Conservation (phyloP, 2,797 vertebrate species). For the Myiotriccus ornatus region DNA sequence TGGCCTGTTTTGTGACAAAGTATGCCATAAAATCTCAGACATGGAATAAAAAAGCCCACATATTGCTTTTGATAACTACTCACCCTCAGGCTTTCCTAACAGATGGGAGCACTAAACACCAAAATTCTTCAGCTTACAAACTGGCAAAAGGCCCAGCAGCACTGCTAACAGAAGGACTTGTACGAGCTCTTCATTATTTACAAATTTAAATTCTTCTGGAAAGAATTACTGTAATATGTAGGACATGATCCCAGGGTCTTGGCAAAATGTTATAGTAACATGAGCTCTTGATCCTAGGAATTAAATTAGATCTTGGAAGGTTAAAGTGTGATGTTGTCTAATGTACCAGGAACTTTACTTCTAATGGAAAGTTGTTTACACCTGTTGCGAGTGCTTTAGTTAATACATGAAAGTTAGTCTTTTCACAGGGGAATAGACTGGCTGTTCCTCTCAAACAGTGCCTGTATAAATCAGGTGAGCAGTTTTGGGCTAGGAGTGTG, state of each 20-base stretch:
- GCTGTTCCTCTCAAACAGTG: not conserved
- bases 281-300: constrained; percentile 61
- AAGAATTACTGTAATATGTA: constrained; percentile 66
- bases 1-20: constrained; percentile 60
- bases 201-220: constrained; percentile 70
- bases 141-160: constrained; percentile 65
- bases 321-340: constrained; percentile 61
- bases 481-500: not conserved
- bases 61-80: constrained; percentile 66
- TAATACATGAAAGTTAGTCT: not conserved
- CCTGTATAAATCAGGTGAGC: not conserved
- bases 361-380: constrained; percentile 61
- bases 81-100: constrained; percentile 59
- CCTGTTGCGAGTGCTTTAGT: constrained; percentile 6
- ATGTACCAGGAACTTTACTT: constrained; percentile 35
- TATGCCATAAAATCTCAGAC: constrained; percentile 62
- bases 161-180: constrained; percentile 58
- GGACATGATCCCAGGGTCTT: constrained; percentile 67
- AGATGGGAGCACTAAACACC: constrained; percentile 72
- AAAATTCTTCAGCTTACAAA: constrained; percentile 69
- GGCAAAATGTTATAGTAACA: constrained; percentile 59
- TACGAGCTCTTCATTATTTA: constrained; percentile 65
- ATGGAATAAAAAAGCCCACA: constrained; percentile 50
- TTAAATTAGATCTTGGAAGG: constrained; percentile 58
- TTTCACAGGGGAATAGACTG: not conserved